These are phyloP conservation scores for Oscheius sp. DNA, from an alignment of 2,888 invertebrate genomes.

Conservation along the genomic window DNA sequence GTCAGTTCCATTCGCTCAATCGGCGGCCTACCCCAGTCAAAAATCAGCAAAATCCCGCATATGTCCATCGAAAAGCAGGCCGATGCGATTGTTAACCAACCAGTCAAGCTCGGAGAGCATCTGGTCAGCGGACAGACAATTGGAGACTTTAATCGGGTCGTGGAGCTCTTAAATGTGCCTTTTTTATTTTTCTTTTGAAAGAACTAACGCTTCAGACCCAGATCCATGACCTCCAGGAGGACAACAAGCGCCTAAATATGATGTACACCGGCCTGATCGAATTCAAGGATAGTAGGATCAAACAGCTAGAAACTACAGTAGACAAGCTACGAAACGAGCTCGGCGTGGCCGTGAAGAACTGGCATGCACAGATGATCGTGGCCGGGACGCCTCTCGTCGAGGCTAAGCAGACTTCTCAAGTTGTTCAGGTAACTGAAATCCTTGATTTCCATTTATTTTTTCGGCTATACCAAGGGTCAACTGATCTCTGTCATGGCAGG, in stretches of 20 bases:
- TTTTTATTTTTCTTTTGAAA: not conserved
- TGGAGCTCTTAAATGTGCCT: slow-evolving; percentile 40
- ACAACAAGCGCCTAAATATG: slow-evolving; percentile 29
- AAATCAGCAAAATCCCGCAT: slow-evolving; percentile 20
- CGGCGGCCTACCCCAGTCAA: not conserved
- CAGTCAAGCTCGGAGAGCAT: slow-evolving; percentile 33
- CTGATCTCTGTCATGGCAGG: too few species aligned
- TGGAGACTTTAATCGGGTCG: slow-evolving; percentile 40
- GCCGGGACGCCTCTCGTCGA: not conserved
- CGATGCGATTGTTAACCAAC: slow-evolving; percentile 33
- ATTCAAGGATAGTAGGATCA: slow-evolving; percentile 39
- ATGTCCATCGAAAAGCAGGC: slow-evolving; percentile 40
- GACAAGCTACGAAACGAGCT: slow-evolving; percentile 31
- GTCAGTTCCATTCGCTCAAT: slow-evolving; percentile 32
- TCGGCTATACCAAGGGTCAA: too few species aligned
- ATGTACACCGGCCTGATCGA: slow-evolving; percentile 34
- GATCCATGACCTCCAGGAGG: slow-evolving; percentile 30
- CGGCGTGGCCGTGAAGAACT: slow-evolving; percentile 17
- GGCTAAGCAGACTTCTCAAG: slow-evolving; percentile 1
- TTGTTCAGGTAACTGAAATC: not conserved
- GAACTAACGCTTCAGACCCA: slow-evolving; percentile 8
- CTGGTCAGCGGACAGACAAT: slow-evolving; percentile 27
- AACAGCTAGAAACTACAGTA: slow-evolving; percentile 33
- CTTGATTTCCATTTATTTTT: too few species aligned
- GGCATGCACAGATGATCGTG: slow-evolving; percentile 35